Percentiles rank a stretch among this genome's conserved stretches.
Evolutionary conservation across 2,888 invertebrate species (phyloP).

Genomic region (Ormia ochracea): DNA sequence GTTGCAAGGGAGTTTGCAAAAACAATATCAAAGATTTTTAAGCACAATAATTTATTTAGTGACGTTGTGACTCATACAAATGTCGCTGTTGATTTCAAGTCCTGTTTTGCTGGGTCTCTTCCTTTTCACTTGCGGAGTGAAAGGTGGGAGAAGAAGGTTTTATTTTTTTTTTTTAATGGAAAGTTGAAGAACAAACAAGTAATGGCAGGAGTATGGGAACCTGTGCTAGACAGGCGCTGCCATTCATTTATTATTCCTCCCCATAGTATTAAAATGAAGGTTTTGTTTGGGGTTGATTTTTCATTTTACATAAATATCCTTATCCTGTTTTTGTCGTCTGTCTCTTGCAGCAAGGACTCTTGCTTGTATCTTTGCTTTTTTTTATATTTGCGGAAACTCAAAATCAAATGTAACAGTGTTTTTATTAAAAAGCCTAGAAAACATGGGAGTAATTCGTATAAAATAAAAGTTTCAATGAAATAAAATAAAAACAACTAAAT

Average conservation of each 20-base stretch:
- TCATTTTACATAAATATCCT: background rate
- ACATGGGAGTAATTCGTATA: background rate
- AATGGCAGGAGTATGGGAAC: slow-evolving; percentile 13
- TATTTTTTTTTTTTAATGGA: background rate
- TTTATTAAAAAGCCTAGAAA: slow-evolving; percentile 42
- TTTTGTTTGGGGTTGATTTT: slow-evolving; percentile 10
- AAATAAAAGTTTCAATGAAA: slow-evolving; percentile 38
- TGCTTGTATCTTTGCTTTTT: background rate
- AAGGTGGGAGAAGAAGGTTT: background rate
- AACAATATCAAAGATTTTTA: background rate
- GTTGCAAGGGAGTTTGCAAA: background rate
- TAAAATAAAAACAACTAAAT: slow-evolving; percentile 9
- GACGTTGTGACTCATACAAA: slow-evolving; percentile 55
- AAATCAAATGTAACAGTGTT: slow-evolving; percentile 24
- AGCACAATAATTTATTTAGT: slow-evolving; percentile 41
- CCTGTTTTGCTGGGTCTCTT: slow-evolving; percentile 11
- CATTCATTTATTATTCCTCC: slow-evolving; percentile 45
- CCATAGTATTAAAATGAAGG: slow-evolving; percentile 5
- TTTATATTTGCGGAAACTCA: background rate
- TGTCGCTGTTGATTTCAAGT: background rate
- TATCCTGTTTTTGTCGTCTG: slow-evolving; percentile 18
- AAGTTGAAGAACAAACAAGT: slow-evolving; percentile 10
- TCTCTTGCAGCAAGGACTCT: background rate
- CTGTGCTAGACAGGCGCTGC: slow-evolving; percentile 39
- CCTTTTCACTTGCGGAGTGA: background rate